Evolutionary conservation across 2,888 invertebrate species (phyloP), one percentile per base, ranked within the genome.

Genomic region (Flabesymbios commensalis): DNA sequence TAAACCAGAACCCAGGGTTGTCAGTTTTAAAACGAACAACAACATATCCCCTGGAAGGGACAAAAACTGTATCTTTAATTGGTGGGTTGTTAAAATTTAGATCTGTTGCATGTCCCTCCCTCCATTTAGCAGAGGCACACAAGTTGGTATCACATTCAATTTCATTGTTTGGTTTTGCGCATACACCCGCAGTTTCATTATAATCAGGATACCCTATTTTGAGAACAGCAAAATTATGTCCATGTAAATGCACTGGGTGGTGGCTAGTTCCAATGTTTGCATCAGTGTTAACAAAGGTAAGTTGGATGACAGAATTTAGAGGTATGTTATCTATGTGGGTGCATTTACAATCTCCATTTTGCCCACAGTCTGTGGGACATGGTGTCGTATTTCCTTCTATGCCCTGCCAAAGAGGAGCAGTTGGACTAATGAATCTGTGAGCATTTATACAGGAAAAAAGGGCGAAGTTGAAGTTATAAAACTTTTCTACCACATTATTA

Each of bases 41-140:
- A n/a, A 71, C 77, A 61, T 79, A 79, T 14, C 79, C 78, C 22
- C 76, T 74, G n/a, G 73, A 73, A 0, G 78, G 79, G 5, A 80
- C 72, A 2, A 77, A 74, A 7, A 80, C 63, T 3, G 77, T 78
- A 64, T 80, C 78, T 55, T 79, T 79, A 22, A 72, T 59, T 4
- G 73, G 72, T 2, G 78, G 74, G 4, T 65, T 58, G 17, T 65
- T 49, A n/a, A 75, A 58, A 53, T 76, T 73, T 14, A 77, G 31
- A 1, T 63, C 72, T 1, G 74, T 74, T 2, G 72, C 69, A 22
- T 69, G 69, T 24, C 73, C 74, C 26, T 68, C 70, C 17, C 55
- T 59, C 78, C 77, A 77, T 5, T 65, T 54, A 1, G 64, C n/a
- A 43, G 77, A 67, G 3, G 69, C 54, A 75, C 77, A 78, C 0